Conservation (phyloP, 1,140 invertebrate genomes). For the Euwallacea fornicatus region DNA sequence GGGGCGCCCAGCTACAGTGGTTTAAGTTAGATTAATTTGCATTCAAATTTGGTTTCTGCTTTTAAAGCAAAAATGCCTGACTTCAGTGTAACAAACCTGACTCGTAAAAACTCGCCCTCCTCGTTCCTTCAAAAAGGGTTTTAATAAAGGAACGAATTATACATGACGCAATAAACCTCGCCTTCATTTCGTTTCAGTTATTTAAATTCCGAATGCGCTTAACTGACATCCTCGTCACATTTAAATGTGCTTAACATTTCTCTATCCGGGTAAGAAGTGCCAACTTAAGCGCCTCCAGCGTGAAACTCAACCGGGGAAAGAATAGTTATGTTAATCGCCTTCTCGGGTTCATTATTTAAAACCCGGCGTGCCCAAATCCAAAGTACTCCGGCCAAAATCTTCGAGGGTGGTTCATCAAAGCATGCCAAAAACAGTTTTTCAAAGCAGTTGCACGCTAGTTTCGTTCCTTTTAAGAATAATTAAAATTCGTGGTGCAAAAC, state of each 20-base stretch:
- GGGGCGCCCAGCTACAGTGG: neutral
- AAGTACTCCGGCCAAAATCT: too few relatives aligned
- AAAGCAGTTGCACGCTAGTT: too few relatives aligned
- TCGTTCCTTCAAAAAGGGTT: neutral
- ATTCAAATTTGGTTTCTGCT: too few relatives aligned
- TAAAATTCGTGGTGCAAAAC: constrained; percentile 12
- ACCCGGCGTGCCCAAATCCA: too few relatives aligned
- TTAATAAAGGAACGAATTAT: constrained; percentile 16
- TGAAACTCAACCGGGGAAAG: constrained; percentile 19
- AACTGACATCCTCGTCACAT: constrained; percentile 24
- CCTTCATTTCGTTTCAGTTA: constrained; percentile 10
- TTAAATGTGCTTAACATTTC: constrained; percentile 27
- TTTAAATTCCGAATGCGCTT: constrained; percentile 21
- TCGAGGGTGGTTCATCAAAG: too few relatives aligned
- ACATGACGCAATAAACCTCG: constrained; percentile 9
- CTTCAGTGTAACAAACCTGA: neutral
- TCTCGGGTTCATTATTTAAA: constrained; percentile 1
- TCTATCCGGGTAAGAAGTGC: constrained; percentile 20
- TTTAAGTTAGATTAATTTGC: neutral
- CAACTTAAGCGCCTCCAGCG: constrained; percentile 23
- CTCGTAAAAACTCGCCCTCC: neutral
- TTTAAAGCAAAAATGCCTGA: too few relatives aligned
- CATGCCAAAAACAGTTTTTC: too few relatives aligned
- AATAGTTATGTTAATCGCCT: constrained; percentile 25
- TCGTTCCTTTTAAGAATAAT: constrained; percentile 21